Evolutionary conservation across 1,140 invertebrate species (phyloP), one percentile per base, ranked within the genome.

Genomic region (Lasioglossum albipes): DNA sequence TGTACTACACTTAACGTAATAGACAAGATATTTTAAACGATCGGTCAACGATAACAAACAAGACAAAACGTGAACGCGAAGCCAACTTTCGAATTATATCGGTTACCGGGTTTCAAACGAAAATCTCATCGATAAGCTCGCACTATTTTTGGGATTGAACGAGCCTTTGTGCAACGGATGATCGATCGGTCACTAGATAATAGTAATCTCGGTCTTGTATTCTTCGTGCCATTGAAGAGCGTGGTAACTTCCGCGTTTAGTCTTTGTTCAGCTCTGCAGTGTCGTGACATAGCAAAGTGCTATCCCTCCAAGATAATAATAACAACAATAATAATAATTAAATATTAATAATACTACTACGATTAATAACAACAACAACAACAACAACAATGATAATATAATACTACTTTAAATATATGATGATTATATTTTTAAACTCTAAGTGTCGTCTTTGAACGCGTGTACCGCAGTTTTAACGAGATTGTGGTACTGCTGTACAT

Each of bases 381-480:
- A 65, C 74, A 54, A 22, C 76, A 84, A 64, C 68, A 84, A 82
- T 86, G 84, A 86, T 88, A 88, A 87, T 89, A 90, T 91, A 90
- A 91, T 86, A 90, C 85, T 92, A 93, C 91, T 93, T 90, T 90
- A 93, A 93, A 93, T 90, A 89, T 88, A 88, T 88, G 87, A 93
- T 91, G 89, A 92, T 93, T 93, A 93, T 93, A 93, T 93, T 93
- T 93, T 93, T 93, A 93, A 93, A 93, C 90, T 93, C 92, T 93
- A 93, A 93, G 92, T 93, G 92, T 93, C 93, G 91, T 93, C 89
- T 90, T 85, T 91, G 86, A 79, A 73, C 89, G 88, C 90, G 89
- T 90, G 89, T 91, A 87, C 89, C 89, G 77, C 83, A 87, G 87
- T 84, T 87, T 59, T 82, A 66, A 74, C 22, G 20, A 79, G 79